Evolutionary conservation across 2,888 invertebrate genomes (phyloP).

Genomic region (Panopea generosa): DNA sequence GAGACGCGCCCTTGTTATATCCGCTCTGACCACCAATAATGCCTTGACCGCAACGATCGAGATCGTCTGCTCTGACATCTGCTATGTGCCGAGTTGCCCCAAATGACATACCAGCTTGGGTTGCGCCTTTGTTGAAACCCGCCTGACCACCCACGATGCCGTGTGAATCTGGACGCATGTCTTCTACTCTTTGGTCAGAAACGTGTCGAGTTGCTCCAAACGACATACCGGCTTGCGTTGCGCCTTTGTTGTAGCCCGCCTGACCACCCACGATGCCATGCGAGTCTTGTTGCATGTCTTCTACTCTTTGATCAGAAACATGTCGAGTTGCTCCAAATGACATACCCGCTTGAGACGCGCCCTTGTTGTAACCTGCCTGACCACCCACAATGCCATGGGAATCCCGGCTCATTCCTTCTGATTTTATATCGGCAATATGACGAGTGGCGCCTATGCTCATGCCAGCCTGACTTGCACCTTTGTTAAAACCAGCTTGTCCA

Average conservation of each 20-base stretch:
- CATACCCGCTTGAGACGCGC: constrained; percentile 77
- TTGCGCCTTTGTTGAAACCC: constrained; percentile 80
- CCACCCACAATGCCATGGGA: constrained; percentile 74
- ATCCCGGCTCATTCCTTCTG: constrained; percentile 62
- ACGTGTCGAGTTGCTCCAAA: constrained; percentile 77
- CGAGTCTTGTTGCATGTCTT: constrained; percentile 73
- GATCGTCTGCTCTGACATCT: constrained; percentile 55
- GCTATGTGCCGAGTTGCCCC: constrained; percentile 73
- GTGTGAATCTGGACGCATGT: constrained; percentile 69
- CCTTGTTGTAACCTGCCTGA: constrained; percentile 80
- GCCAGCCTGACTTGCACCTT: constrained; percentile 79
- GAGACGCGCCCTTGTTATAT: constrained; percentile 79
- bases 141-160: constrained; percentile 76
- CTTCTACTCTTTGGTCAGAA: constrained; percentile 73
- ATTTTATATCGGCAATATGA: constrained; percentile 69
- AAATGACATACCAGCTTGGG: constrained; percentile 78
- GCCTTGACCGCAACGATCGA: constrained; percentile 65
- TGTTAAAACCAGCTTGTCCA: constrained; percentile 79
- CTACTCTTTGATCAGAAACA: constrained; percentile 69
- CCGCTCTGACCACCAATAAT: constrained; percentile 78
- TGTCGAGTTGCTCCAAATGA: constrained; percentile 79
- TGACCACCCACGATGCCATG: constrained; percentile 81
- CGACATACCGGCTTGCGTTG: constrained; percentile 82
- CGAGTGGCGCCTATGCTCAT: constrained; percentile 75
- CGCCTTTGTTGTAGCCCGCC: constrained; percentile 82